Evolutionary conservation across 2,797 vertebrate species (phyloP), one percentile per base, ranked within the genome.

Genomic region (Pseudocheirus occidentalis): DNA sequence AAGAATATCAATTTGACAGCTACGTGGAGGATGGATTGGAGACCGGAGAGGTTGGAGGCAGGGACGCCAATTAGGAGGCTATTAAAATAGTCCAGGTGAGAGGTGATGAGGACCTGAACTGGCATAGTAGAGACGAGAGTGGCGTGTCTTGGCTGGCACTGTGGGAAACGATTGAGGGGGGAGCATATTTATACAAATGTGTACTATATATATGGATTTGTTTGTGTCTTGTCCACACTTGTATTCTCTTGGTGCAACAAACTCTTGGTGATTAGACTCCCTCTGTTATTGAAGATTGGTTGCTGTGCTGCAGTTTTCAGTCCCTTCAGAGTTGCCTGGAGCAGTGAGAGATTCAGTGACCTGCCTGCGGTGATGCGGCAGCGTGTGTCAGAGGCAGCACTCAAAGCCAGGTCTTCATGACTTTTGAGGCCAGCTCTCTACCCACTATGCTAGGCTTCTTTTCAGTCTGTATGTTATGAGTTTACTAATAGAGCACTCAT

Each of bases 1-100:
- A 87, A 55, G 96, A 96, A 96, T 91, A 73, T 90, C 57, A 52
- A 55, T 92, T 54, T 97, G 95, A 59, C 96, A 91, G 90, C 95
- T 55, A 52, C 3, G 31, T 87, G 50, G 91, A 93, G 62, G 62
- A 29, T 94, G 66, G 27, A 91, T 50, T 89, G 52, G 40, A 96
- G 90, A 91, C 58, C 92, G 66, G 58, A 55, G 93, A 58, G 90
- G 92, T 5, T 16, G 24, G 55, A 94, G 62, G 55, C 27, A 40
- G 89, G 92, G 95, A 89, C 55, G 46, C 90, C 91, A 93, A 91
- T 95, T 58, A 59, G 90, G 91, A 97, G 56, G 53, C 91, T 90
- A 81, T 55, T 92, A 55, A 93, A 95, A 91, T 1, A 5, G 11
- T 91, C 92, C 90, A 57, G 90, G 90, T 92, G 91, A 90, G 93